Conservation (phyloP, 2,113 vertebrate species). For the Leptosomus discolor region DNA sequence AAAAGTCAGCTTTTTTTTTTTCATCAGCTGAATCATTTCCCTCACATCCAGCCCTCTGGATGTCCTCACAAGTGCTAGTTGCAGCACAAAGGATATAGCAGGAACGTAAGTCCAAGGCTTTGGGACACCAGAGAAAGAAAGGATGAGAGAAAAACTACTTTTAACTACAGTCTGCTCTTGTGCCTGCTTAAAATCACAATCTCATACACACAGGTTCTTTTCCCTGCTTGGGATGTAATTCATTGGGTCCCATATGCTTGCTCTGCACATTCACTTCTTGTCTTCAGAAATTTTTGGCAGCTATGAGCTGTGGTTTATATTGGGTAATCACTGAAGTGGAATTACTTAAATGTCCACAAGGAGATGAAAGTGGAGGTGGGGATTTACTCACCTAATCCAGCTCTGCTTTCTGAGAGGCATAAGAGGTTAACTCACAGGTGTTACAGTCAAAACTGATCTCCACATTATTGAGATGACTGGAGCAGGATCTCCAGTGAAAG, state of each 20-base stretch:
- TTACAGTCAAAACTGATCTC: background rate
- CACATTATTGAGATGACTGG: background rate
- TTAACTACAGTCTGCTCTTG: background rate
- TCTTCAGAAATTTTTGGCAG: conserved; percentile 35
- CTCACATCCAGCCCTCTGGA: background rate
- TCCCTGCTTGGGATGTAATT: background rate
- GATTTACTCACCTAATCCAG: background rate
- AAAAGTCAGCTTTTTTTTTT: background rate
- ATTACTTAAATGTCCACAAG: conserved; percentile 17
- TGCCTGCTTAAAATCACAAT: background rate
- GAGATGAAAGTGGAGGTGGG: conserved; percentile 12
- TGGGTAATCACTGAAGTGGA: background rate
- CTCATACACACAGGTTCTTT: background rate
- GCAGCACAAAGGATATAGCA: background rate
- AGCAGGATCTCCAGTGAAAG: background rate
- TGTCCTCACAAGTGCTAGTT: background rate
- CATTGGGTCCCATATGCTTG: background rate
- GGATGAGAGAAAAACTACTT: background rate
- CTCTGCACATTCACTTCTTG: conserved; percentile 7
- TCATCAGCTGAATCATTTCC: background rate
- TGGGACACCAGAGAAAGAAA: background rate
- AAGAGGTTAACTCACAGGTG: background rate
- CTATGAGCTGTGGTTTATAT: background rate
- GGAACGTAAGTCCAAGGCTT: background rate
- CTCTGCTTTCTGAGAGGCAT: background rate